These are phyloP conservation scores for Nemapogon koenigi DNA, from an alignment of 2,888 invertebrate genomes.

Conservation along the genomic window DNA sequence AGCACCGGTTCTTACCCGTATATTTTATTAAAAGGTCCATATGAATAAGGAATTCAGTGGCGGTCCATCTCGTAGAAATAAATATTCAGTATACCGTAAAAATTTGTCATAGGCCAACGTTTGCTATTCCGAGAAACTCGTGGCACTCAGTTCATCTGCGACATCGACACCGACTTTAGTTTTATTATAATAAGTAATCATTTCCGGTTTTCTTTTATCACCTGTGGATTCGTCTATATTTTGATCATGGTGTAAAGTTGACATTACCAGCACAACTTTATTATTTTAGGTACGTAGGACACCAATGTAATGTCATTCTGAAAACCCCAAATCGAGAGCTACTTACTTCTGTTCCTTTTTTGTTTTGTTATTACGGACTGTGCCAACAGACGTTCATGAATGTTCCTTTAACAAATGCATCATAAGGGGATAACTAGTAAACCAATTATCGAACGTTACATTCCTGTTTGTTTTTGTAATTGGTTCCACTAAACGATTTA, in stretches of 20 bases:
- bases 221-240: conserved; percentile 21
- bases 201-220: conserved; percentile 20
- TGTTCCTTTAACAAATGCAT: conserved; percentile 12
- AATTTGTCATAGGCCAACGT: too few relatives aligned
- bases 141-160: too few relatives aligned
- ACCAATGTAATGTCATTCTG: conserved; percentile 20
- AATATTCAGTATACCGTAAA: too few relatives aligned
- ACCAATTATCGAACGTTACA: conserved; percentile 16
- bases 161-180: conserved; percentile 23
- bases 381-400: conserved; percentile 10
- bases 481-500: conserved; percentile 13
- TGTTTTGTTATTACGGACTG: conserved; percentile 14
- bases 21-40: too few relatives aligned
- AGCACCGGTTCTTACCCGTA: too few relatives aligned
- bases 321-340: conserved; percentile 12
- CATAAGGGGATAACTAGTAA: conserved; percentile 14
- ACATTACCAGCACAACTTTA: conserved; percentile 24
- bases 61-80: too few relatives aligned
- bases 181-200: conserved; percentile 22
- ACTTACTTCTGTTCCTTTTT: conserved; percentile 6
- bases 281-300: conserved; percentile 23
- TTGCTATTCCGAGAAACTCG: too few relatives aligned
- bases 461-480: conserved; percentile 12
- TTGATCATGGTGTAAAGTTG: conserved; percentile 22
- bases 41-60: too few relatives aligned